Conservation (phyloP, 1,140 invertebrate species). For the Diuraphis noxia region DNA sequence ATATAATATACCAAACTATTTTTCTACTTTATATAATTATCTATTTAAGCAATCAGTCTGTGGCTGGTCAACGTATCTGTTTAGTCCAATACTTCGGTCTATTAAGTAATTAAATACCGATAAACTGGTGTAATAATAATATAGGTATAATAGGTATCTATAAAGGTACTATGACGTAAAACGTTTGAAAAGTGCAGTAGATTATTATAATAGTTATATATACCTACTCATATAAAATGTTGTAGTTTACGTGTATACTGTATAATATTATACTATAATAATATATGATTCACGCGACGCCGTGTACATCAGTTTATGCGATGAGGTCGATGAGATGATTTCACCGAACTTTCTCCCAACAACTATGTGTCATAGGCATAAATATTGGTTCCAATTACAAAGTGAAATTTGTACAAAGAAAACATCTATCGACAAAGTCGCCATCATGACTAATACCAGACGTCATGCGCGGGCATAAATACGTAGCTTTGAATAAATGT, state of each 20-base stretch:
- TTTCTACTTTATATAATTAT: background rate
- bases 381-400: slow-evolving; percentile 47
- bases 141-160: background rate
- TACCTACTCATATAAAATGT: background rate
- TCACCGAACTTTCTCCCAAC: slow-evolving; percentile 50
- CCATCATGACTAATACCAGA: background rate
- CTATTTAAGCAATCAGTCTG: background rate
- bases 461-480: background rate
- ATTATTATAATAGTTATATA: background rate
- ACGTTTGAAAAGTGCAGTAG: background rate
- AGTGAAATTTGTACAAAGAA: slow-evolving; percentile 45
- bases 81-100: background rate
- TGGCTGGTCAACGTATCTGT: background rate
- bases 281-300: background rate
- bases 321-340: slow-evolving; percentile 48
- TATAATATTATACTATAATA: background rate
- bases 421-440: background rate
- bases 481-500: background rate
- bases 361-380: slow-evolving; percentile 45
- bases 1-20: background rate
- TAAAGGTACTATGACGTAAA: background rate
- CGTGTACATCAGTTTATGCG: background rate
- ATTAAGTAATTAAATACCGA: background rate
- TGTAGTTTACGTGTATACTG: background rate
- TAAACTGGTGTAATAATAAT: background rate